phyloP scores from a whole-genome alignment of 2,888 invertebrate genomes.

The Trissoscelio sp. region DNA sequence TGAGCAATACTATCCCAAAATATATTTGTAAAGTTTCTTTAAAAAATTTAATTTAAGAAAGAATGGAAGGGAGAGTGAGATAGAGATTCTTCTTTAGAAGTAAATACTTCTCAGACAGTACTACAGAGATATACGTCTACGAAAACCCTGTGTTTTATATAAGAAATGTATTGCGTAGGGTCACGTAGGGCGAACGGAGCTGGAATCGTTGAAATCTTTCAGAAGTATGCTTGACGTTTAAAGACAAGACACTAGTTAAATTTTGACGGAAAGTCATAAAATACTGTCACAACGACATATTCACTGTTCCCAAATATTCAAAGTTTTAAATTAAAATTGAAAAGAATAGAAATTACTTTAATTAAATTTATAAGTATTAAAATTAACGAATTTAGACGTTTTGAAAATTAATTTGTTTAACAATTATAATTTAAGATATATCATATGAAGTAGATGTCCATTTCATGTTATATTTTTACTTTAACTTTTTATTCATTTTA shows the following conservation, averaged over 20 bases:
- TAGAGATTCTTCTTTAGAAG: not conserved
- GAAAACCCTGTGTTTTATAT: slow-evolving; percentile 18
- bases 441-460: too few species aligned
- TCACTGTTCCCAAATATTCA: too few species aligned
- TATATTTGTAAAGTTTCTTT: not conserved
- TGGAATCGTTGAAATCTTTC: slow-evolving; percentile 50
- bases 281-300: not conserved
- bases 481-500: not conserved
- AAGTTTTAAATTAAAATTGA: too few species aligned
- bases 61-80: not conserved
- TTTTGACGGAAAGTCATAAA: slow-evolving; percentile 16
- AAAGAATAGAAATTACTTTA: too few species aligned
- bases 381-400: too few species aligned
- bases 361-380: too few species aligned
- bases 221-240: slow-evolving; percentile 32
- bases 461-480: not conserved
- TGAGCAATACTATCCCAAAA: too few species aligned
- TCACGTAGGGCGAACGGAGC: slow-evolving; percentile 37
- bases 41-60: not conserved
- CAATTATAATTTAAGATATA: too few species aligned
- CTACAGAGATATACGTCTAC: slow-evolving; percentile 1
- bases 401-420: too few species aligned
- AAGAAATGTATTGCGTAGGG: slow-evolving; percentile 40
- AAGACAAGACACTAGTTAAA: slow-evolving; percentile 5
- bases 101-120: slow-evolving; percentile 21